Percentiles rank a stretch among this genome's conserved stretches.
Conservation (phyloP, 2,888 invertebrate genomes). For the Dasypolia templi region DNA sequence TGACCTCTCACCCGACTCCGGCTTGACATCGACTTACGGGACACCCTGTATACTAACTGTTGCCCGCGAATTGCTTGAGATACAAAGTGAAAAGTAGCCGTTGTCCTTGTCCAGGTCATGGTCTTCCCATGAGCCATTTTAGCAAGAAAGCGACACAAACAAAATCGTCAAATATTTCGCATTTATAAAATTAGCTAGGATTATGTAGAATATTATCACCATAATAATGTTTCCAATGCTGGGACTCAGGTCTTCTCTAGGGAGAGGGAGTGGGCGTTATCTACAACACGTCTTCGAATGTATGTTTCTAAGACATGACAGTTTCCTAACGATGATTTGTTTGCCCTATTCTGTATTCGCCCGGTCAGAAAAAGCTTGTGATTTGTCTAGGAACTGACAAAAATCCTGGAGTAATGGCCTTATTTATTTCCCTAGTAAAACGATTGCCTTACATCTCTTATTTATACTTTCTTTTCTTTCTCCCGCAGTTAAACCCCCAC, state of each 20-base stretch:
- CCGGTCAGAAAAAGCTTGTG: neutral
- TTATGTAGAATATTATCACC: neutral
- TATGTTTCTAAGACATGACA: neutral
- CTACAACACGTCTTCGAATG: neutral
- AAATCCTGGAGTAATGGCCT: neutral
- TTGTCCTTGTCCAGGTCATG: too few relatives aligned
- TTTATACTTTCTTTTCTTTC: conserved; percentile 5
- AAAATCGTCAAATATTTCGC: too few relatives aligned
- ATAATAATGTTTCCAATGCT: neutral
- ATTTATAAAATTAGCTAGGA: too few relatives aligned
- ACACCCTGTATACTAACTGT: too few relatives aligned
- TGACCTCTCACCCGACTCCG: too few relatives aligned
- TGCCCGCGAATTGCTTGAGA: too few relatives aligned
- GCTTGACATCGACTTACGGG: too few relatives aligned
- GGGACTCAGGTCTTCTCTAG: neutral
- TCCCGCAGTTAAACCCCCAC: conserved; percentile 84
- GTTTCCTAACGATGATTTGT: neutral
- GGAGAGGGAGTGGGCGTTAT: neutral
- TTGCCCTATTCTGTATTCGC: neutral
- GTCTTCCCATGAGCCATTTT: too few relatives aligned
- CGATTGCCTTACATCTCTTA: neutral
- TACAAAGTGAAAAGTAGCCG: too few relatives aligned
- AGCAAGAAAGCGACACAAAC: too few relatives aligned
- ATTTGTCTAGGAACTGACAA: neutral
- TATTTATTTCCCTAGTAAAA: neutral